Percentiles rank a stretch among this genome's conserved stretches.
Conservation (phyloP, 2,888 invertebrate genomes). For the Sesia bembeciformis region DNA sequence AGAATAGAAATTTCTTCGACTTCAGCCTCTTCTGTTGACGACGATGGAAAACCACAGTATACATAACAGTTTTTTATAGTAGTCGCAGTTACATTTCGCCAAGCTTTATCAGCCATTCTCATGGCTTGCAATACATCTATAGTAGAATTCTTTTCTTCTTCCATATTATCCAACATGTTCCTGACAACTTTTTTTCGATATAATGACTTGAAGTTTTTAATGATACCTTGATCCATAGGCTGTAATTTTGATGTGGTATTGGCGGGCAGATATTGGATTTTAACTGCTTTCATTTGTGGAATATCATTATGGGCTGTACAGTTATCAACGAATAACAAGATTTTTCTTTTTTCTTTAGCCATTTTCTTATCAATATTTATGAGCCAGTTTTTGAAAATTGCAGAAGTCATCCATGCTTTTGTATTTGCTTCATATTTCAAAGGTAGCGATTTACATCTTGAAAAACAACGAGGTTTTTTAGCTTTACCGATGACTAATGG, state of each 20-base stretch:
- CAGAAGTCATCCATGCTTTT: slow-evolving; percentile 15
- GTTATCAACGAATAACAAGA: slow-evolving; percentile 7
- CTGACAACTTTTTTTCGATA: neutral
- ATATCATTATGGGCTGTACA: slow-evolving; percentile 5
- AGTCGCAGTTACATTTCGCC: neutral
- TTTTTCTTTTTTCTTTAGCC: slow-evolving; percentile 8
- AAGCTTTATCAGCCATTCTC: neutral
- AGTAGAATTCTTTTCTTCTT: neutral
- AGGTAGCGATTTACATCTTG: slow-evolving; percentile 9
- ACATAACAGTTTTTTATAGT: neutral
- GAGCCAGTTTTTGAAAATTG: slow-evolving; percentile 3
- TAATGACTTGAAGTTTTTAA: slow-evolving; percentile 1
- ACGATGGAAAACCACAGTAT: neutral
- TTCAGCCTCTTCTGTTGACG: neutral
- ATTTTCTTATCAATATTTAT: slow-evolving; percentile 5
- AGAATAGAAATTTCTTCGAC: neutral
- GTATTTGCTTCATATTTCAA: slow-evolving; percentile 11
- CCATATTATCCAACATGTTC: neutral
- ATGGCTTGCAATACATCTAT: neutral
- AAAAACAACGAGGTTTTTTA: slow-evolving; percentile 13
- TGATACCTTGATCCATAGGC: too few species aligned
- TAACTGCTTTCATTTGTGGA: neutral
- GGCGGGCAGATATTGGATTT: too few species aligned
- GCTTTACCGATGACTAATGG: slow-evolving; percentile 12
- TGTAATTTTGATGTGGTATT: too few species aligned